Evolutionary conservation across 1,140 invertebrate species (phyloP).

Genomic region (Drosophila saltans): DNA sequence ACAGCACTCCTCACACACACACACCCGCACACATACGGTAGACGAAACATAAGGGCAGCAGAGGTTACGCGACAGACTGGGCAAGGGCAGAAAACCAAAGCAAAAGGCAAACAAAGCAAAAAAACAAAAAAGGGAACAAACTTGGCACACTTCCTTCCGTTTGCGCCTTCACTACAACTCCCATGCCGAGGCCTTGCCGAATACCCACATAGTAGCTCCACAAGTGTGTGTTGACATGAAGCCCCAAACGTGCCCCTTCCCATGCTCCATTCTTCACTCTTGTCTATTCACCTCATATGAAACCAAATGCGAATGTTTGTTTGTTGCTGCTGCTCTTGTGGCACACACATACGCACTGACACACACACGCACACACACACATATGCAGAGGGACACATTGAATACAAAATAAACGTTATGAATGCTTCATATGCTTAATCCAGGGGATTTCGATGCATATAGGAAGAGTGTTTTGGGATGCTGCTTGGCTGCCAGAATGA

Average conservation of each 20-base stretch:
- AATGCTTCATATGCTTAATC: slow-evolving; percentile 82
- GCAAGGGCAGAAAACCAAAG: background rate
- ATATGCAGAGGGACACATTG: slow-evolving; percentile 15
- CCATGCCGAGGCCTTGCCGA: slow-evolving; percentile 36
- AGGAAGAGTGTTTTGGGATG: slow-evolving; percentile 53
- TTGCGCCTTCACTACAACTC: slow-evolving; percentile 20
- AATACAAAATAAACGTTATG: slow-evolving; percentile 77
- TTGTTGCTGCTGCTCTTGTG: slow-evolving; percentile 12
- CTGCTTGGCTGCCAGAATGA: slow-evolving; percentile 20
- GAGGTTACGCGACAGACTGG: slow-evolving; percentile 9
- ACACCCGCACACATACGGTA: background rate
- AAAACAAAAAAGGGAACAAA: slow-evolving; percentile 6
- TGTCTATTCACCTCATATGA: slow-evolving; percentile 1
- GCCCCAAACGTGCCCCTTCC: background rate
- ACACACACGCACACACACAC: background rate
- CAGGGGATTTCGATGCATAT: slow-evolving; percentile 79
- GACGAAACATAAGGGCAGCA: slow-evolving; percentile 3
- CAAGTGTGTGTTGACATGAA: slow-evolving; percentile 11
- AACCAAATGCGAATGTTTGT: slow-evolving; percentile 16
- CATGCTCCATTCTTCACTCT: background rate
- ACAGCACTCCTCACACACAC: slow-evolving; percentile 1
- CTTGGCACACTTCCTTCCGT: slow-evolving; percentile 17
- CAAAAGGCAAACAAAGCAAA: slow-evolving; percentile 16
- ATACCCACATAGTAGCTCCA: slow-evolving; percentile 5
- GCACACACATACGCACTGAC: slow-evolving; percentile 35